phyloP scores from a whole-genome alignment of 2,888 invertebrate genomes.

The Stenodera caucasica region DNA sequence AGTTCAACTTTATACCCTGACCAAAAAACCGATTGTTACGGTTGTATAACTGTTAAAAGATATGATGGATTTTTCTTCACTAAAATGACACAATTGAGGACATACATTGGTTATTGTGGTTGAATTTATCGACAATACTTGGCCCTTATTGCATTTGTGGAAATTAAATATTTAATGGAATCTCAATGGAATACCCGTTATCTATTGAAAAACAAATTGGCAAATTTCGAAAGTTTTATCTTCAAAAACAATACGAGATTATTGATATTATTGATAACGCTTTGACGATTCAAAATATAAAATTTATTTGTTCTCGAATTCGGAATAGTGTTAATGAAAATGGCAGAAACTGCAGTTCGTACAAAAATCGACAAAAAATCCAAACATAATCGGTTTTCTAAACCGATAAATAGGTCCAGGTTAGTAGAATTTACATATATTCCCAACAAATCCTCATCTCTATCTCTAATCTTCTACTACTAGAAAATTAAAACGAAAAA shows the following conservation, averaged over 20 bases:
- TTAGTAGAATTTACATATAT: background rate
- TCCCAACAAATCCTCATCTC: background rate
- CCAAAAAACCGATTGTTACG: constrained; percentile 8
- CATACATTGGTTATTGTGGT: constrained; percentile 1
- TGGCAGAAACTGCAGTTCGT: background rate
- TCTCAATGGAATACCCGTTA: background rate
- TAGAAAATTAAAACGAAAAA: too few species aligned
- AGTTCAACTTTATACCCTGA: constrained; percentile 20
- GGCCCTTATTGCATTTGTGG: too few species aligned
- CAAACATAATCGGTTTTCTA: background rate
- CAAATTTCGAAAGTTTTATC: background rate
- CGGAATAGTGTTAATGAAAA: background rate
- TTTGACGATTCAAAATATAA: background rate
- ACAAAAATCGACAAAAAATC: background rate
- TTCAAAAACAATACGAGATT: background rate
- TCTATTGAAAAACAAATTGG: background rate
- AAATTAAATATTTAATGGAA: background rate
- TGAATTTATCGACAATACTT: background rate
- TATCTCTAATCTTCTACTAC: background rate
- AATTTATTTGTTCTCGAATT: background rate
- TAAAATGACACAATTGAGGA: background rate
- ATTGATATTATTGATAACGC: constrained; percentile 3
- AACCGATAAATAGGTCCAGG: background rate
- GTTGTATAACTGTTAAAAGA: constrained; percentile 1
- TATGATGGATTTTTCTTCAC: background rate